Percentiles rank a stretch among this genome's conserved stretches.
phyloP scores from a whole-genome alignment of 64 coral and sea anemone species.

The Platygyra sinensis region DNA sequence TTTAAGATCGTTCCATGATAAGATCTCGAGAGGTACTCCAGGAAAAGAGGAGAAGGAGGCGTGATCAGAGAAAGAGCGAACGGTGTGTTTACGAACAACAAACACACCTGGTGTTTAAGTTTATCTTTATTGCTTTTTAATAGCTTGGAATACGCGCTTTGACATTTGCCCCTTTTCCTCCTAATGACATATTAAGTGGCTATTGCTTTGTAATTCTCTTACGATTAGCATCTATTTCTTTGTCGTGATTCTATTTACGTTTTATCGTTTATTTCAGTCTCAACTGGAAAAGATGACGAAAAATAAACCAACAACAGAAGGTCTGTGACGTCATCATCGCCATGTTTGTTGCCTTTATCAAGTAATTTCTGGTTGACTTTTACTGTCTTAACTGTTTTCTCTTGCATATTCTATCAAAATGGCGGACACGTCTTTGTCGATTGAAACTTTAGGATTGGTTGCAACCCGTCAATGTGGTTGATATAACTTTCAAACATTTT shows the following conservation, averaged over 20 bases:
- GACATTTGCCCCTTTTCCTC: background rate
- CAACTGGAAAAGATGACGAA: background rate
- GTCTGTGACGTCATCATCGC: background rate
- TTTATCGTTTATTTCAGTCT: background rate
- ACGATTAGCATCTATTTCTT: background rate
- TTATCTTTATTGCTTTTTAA: slow-evolving; percentile 25
- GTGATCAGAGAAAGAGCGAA: background rate
- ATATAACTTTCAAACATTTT: background rate
- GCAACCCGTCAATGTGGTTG: background rate
- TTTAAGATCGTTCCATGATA: no score
- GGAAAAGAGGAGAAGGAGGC: background rate
- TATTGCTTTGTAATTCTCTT: background rate
- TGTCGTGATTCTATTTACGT: background rate
- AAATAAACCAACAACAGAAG: background rate
- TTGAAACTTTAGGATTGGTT: no score
- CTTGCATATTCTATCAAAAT: no score
- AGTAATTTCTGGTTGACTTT: no score
- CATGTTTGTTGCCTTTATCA: background rate
- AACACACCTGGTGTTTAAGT: background rate
- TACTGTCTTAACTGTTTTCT: no score
- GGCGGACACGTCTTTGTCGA: no score
- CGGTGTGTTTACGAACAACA: background rate
- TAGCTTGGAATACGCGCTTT: background rate
- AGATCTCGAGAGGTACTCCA: no score
- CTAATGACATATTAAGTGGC: background rate